Conservation (phyloP, 2,113 vertebrate species). For the Coregonus clupeaformis region DNA sequence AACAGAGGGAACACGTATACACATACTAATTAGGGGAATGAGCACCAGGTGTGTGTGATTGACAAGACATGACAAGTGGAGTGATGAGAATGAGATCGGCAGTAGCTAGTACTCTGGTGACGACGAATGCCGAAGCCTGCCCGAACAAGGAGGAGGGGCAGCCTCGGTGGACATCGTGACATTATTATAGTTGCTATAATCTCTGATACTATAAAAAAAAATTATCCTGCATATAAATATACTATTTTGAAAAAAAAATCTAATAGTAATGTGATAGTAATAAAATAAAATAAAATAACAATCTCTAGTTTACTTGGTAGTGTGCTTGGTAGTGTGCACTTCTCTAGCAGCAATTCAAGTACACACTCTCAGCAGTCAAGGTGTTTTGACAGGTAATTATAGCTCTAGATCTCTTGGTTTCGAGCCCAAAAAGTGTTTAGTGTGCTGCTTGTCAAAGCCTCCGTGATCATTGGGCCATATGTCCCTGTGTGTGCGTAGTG, state of each 20-base stretch:
- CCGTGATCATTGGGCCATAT: constrained; percentile 35
- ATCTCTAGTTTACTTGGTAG: not conserved
- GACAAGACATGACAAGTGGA: too few species aligned
- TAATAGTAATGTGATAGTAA: not conserved
- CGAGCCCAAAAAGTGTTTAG: constrained; percentile 61
- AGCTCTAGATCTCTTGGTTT: constrained; percentile 39
- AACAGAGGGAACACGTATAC: too few species aligned
- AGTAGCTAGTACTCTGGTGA: too few species aligned
- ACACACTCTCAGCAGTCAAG: constrained; percentile 15
- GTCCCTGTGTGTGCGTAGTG: not conserved
- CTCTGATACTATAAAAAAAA: not conserved
- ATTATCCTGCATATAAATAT: not conserved
- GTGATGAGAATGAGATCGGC: too few species aligned
- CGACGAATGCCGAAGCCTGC: too few species aligned
- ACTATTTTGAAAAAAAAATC: not conserved
- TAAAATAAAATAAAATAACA: not conserved
- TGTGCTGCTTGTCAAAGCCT: constrained; percentile 46
- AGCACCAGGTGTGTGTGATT: too few species aligned
- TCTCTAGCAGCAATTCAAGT: not conserved
- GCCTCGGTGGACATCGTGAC: too few species aligned
- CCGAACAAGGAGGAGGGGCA: too few species aligned
- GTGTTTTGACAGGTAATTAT: constrained; percentile 55
- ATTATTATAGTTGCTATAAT: not conserved
- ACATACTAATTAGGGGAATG: too few species aligned
- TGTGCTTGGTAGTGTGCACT: not conserved